Evolutionary conservation across 2,797 vertebrate genomes (phyloP).

Genomic region (Atherinosoma microstoma): DNA sequence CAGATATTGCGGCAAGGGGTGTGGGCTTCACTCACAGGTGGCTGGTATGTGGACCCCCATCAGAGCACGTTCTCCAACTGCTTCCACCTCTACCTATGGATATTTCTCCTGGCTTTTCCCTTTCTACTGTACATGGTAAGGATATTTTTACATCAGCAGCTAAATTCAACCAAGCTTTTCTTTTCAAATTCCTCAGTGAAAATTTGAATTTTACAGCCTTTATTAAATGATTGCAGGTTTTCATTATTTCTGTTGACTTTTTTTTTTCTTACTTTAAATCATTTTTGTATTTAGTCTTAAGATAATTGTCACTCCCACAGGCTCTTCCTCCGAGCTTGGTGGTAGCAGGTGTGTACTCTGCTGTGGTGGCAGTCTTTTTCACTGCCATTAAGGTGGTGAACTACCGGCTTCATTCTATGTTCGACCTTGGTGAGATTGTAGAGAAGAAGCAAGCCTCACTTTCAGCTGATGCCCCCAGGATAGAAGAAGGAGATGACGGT

Average conservation of each 20-base stretch:
- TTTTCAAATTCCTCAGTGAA: not conserved
- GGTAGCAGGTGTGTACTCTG: constrained; percentile 89
- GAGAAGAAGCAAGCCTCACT: constrained; percentile 89
- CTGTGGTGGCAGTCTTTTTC: constrained; percentile 90
- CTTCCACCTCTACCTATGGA: constrained; percentile 94
- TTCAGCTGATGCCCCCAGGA: constrained; percentile 80
- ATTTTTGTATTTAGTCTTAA: constrained; percentile 5
- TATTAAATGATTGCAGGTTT: not conserved
- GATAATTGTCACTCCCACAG: constrained; percentile 66
- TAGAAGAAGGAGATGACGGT: constrained; percentile 86
- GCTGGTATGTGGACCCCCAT: constrained; percentile 94
- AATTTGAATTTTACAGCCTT: not conserved
- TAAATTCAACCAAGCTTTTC: not conserved
- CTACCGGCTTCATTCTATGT: constrained; percentile 91
- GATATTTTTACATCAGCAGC: constrained; percentile 4
- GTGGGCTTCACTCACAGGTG: constrained; percentile 93
- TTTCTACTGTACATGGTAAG: constrained; percentile 93
- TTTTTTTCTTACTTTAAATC: not conserved
- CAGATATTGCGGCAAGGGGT: constrained; percentile 93
- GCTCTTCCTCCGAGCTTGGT: constrained; percentile 89
- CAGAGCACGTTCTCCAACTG: constrained; percentile 95
- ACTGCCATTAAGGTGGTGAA: constrained; percentile 90
- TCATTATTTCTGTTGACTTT: not conserved
- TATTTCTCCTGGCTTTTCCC: constrained; percentile 91
- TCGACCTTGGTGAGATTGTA: constrained; percentile 92